These are phyloP conservation scores for Mesocricetus auratus DNA, from an alignment of 2,113 vertebrate species.

Conservation along the genomic window DNA sequence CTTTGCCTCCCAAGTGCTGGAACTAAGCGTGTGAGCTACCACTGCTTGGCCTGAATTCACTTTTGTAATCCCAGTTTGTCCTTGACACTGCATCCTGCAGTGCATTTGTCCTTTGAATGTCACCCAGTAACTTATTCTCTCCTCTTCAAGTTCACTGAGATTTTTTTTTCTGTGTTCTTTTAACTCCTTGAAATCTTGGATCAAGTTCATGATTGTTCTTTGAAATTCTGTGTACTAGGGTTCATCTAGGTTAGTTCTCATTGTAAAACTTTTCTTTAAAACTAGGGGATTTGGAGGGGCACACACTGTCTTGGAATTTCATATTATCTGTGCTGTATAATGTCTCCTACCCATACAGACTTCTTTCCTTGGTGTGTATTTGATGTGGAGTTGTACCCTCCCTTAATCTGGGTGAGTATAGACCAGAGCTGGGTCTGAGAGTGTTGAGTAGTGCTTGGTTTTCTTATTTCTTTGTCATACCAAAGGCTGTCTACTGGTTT, in stretches of 20 bases:
- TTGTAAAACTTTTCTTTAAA: background rate
- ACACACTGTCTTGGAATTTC: background rate
- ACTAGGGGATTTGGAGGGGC: background rate
- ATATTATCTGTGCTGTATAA: background rate
- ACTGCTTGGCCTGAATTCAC: background rate
- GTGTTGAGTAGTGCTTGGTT: background rate
- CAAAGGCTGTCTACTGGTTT: conserved; percentile 13
- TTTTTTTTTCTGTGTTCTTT: background rate
- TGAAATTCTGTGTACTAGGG: background rate
- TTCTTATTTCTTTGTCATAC: background rate
- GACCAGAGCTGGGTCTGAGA: background rate
- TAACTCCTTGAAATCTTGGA: background rate
- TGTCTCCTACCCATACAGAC: background rate
- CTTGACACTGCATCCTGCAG: background rate
- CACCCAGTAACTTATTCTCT: too few relatives aligned
- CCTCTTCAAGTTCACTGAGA: background rate
- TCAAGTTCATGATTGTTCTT: background rate
- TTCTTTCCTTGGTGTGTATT: background rate
- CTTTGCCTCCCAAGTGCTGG: background rate
- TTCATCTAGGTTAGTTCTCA: background rate
- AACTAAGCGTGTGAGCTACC: too few relatives aligned
- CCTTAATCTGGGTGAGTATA: background rate
- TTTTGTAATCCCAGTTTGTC: background rate
- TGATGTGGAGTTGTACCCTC: background rate
- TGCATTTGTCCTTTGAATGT: background rate